Percentiles rank a stretch among this genome's conserved stretches.
Evolutionary conservation across 2,888 invertebrate genomes (phyloP).

Genomic region (Lycocerus yunnanus): DNA sequence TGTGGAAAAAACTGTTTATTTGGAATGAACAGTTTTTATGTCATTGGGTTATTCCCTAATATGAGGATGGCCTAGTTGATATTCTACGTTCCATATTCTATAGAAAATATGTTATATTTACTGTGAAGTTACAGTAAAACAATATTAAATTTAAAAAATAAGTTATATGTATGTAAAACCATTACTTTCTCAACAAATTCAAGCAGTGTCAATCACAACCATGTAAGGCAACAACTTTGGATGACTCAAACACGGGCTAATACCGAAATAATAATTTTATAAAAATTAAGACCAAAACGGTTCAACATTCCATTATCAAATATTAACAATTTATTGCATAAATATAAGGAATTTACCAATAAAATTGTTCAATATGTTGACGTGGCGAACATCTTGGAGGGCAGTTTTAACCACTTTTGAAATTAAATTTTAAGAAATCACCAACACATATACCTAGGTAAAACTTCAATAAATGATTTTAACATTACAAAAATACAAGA

Average conservation of each 20-base stretch:
- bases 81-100: neutral
- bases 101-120: neutral
- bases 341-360: slow-evolving; percentile 28
- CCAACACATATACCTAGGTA: neutral
- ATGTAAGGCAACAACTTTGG: slow-evolving; percentile 43
- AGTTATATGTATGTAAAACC: slow-evolving; percentile 19
- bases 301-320: slow-evolving; percentile 6
- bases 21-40: slow-evolving; percentile 20
- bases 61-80: slow-evolving; percentile 7
- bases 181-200: slow-evolving; percentile 43
- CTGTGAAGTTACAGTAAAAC: neutral
- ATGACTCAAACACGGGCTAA: slow-evolving; percentile 27
- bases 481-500: slow-evolving; percentile 12
- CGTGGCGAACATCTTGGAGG: slow-evolving; percentile 46
- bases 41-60: slow-evolving; percentile 29
- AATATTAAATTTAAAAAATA: neutral
- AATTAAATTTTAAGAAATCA: slow-evolving; percentile 1
- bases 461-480: slow-evolving; percentile 3
- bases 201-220: slow-evolving; percentile 40
- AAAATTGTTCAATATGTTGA: slow-evolving; percentile 51
- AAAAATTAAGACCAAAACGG: neutral
- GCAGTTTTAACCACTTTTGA: slow-evolving; percentile 3
- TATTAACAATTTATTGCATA: slow-evolving; percentile 12
- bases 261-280: slow-evolving; percentile 14
- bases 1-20: slow-evolving; percentile 10